Conservation (phyloP, 2,888 invertebrate genomes). For the Myopa testacea region DNA sequence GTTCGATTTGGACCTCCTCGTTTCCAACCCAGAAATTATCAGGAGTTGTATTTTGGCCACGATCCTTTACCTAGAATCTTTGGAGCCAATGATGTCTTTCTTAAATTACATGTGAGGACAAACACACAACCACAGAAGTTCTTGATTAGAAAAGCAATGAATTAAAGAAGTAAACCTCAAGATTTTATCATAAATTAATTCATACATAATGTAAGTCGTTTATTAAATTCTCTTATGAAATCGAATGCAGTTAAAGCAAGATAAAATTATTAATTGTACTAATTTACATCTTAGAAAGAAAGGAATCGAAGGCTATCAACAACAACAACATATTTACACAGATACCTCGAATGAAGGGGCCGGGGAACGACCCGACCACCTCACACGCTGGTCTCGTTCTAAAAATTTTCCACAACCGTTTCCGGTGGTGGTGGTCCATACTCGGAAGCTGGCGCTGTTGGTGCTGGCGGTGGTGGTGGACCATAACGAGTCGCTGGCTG, state of each 20-base stretch:
- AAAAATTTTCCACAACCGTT: slow-evolving; percentile 60
- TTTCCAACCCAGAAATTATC: too few species aligned
- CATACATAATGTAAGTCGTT: slow-evolving; percentile 7
- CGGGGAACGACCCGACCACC: not conserved
- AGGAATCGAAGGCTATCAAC: not conserved
- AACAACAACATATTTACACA: slow-evolving; percentile 32
- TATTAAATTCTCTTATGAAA: slow-evolving; percentile 20
- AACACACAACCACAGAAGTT: too few species aligned
- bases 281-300: slow-evolving; percentile 15
- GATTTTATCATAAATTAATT: not conserved
- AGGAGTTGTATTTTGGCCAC: too few species aligned
- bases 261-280: slow-evolving; percentile 32
- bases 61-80: too few species aligned
- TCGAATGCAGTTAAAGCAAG: slow-evolving; percentile 16
- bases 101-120: too few species aligned
- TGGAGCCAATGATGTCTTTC: too few species aligned
- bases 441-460: slow-evolving; percentile 60
- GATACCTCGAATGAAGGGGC: not conserved
- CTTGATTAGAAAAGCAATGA: too few species aligned
- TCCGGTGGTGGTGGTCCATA: slow-evolving; percentile 64
- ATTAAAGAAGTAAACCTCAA: too few species aligned
- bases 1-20: too few species aligned
- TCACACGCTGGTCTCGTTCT: slow-evolving; percentile 37
- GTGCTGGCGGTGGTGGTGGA: slow-evolving; percentile 53
- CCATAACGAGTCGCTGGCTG: slow-evolving; percentile 65